Base-by-base conservation (phyloP, 2,888 invertebrate genomes). In the Lagria hirta region DNA sequence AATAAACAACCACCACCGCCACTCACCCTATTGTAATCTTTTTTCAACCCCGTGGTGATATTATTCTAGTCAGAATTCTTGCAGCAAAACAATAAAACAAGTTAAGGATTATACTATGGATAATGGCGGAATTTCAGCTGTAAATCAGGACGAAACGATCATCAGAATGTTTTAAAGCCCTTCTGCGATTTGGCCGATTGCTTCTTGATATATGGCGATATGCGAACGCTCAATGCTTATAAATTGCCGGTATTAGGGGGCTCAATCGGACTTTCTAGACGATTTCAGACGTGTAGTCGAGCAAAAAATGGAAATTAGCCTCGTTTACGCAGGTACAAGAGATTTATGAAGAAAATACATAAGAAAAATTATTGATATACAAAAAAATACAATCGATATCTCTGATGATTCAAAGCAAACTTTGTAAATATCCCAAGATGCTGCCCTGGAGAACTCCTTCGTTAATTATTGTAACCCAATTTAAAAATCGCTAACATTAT, bases 151-250 rank as follows among this genome's bases (percentile, higher is more conserved):
- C 54, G 52, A 53, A 61, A 57, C 58, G 60, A 65, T 68, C 66
- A 67, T 67, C 63, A 59, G 65, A 65, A 70, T 71, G 70, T 69
- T 72, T 71, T 70, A 70, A 68, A 69, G 66, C 67, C 66, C 71
- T 69, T 70, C 60, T 59, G 71, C 61, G 70, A 70, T 64, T 65
- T 61, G 55, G 63, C 65, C 69, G 70, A 71, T 71, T 71, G 69
- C 68, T 63, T 70, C 65, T 68, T 69, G 68, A 69, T 69, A 70
- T 69, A 70, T 69, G 65, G 66, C 68, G 67, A 67, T 68, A 69
- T 65, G 65, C 62, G 65, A 61, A 58, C 62, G 63, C 61, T 64
- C 66, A 59, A 61, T 65, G 71, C 69, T 66, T 71, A 70, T 64
- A 71, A 71, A 71, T 71, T 65, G 68, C 62, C 61, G 47, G 62